Conservation (phyloP, 2,888 invertebrate genomes). For the Hylaea fasciaria region DNA sequence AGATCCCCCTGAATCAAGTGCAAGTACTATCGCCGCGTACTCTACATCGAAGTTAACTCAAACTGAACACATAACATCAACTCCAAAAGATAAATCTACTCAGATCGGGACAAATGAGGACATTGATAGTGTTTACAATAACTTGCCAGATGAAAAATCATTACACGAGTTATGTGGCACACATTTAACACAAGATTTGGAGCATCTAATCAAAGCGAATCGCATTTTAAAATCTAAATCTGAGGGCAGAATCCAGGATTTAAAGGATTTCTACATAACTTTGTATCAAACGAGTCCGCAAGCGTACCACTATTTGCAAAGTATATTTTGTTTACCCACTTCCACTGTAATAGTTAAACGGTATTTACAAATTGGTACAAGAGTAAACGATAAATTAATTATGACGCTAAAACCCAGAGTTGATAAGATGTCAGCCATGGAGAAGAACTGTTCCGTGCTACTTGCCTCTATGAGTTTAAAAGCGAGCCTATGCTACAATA, state of each 20-base stretch:
- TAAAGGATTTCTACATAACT: neutral
- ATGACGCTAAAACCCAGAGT: slow-evolving; percentile 32
- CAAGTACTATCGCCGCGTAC: neutral
- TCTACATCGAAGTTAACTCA: neutral
- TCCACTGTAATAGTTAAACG: neutral
- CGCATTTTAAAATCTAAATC: slow-evolving; percentile 6
- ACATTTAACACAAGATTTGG: slow-evolving; percentile 9
- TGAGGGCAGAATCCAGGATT: neutral
- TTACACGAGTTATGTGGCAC: slow-evolving; percentile 6
- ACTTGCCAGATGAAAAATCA: neutral
- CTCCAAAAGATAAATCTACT: neutral
- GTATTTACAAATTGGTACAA: slow-evolving; percentile 5
- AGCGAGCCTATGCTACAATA: slow-evolving; percentile 39
- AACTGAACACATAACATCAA: neutral
- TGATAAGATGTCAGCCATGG: slow-evolving; percentile 34
- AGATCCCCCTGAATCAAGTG: neutral
- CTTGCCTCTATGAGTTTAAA: slow-evolving; percentile 31
- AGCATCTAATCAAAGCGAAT: slow-evolving; percentile 6
- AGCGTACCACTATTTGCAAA: slow-evolving; percentile 4
- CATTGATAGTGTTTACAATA: too few species aligned
- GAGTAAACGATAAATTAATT: slow-evolving; percentile 7
- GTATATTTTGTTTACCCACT: neutral
- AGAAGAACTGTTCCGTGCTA: slow-evolving; percentile 43
- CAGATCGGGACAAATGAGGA: neutral
- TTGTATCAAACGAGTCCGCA: slow-evolving; percentile 17